Conservation (phyloP, 53 echinoderm and acorn worm species). For the Stichopus horrens region DNA sequence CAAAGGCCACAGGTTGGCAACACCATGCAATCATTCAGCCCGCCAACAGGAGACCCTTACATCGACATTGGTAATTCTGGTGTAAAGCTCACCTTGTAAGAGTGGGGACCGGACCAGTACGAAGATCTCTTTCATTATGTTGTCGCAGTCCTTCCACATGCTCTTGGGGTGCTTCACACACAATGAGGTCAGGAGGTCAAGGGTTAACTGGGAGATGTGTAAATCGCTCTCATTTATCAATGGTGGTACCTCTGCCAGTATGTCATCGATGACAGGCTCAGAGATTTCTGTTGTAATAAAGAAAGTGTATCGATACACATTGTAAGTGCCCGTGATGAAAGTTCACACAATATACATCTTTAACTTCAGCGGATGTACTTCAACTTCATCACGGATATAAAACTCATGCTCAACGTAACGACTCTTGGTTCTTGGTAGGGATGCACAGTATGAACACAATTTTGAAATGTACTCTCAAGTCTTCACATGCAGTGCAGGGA, state of each 20-base stretch:
- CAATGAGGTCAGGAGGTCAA: constrained; percentile 92
- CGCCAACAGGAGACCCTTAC: no score
- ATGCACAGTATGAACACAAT: no score
- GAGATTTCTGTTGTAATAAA: constrained; percentile 50
- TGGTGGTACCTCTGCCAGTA: constrained; percentile 88
- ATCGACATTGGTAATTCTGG: no score
- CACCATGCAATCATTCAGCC: no score
- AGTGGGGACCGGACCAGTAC: constrained; percentile 84
- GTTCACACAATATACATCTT: not conserved
- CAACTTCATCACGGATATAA: no score
- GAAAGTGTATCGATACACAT: not conserved
- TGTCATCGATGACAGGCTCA: constrained; percentile 88
- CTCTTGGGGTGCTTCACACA: constrained; percentile 74
- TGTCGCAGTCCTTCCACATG: constrained; percentile 71
- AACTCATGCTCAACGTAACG: no score
- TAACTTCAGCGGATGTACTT: not conserved
- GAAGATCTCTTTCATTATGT: constrained; percentile 78
- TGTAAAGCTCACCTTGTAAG: constrained; percentile 69
- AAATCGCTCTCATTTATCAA: constrained; percentile 98
- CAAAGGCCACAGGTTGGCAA: no score
- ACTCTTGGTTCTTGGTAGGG: no score
- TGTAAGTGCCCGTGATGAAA: not conserved
- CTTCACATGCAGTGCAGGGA: no score
- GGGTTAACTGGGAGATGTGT: constrained; percentile 96
- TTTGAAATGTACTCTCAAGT: no score